Evolutionary conservation across 2,888 invertebrate genomes (phyloP), one percentile per base, ranked within the genome.

Genomic region (Lucinisca nassula): DNA sequence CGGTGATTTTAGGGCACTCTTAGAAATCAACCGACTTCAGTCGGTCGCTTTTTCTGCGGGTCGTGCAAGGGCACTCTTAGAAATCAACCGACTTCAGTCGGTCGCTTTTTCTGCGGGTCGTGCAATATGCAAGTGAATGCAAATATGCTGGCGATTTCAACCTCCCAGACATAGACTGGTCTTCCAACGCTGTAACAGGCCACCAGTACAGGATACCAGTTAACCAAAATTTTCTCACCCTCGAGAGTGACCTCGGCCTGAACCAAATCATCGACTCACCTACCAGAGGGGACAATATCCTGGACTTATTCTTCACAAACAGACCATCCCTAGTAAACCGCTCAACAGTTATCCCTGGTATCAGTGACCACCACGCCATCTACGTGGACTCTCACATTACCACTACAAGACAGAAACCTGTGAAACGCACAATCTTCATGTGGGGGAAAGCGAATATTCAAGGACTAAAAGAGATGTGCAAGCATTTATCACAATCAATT

Each of bases 261-360:
- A 12, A 49, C n/a, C 79, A 82, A 24, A 70, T 70, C 27, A 67
- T 82, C 27, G 76, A 75, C 58, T 75, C 49, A 35, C 80, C 85
- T 21, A 77, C 85, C 12, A 27, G 81, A 45, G 70, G 27, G 8
- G 38, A 81, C 30, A 72, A 40, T 37, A 80, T 27, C 0, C 74
- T 84, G 6, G 75, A 70, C 76, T 17, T 84, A 3, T 84, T 80
- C 38, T 30, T 85, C 38, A 82, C 82, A 37, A 86, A 86, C 40
- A 27, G 82, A 27, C 76, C 82, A 24, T 32, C 70, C 17, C 74
- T 82, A 10, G 37, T 86, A 0, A 86, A 77, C 70, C 30, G 58
- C 6, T 73, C 49, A 6, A 78, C 73, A 49, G 49, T 61, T 12
- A 35, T 74, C 1, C 82, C 85, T 67, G 74, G 85, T 4, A 61